Base-by-base conservation (phyloP, 2,797 vertebrate species). In the Ispidina lecontei region DNA sequence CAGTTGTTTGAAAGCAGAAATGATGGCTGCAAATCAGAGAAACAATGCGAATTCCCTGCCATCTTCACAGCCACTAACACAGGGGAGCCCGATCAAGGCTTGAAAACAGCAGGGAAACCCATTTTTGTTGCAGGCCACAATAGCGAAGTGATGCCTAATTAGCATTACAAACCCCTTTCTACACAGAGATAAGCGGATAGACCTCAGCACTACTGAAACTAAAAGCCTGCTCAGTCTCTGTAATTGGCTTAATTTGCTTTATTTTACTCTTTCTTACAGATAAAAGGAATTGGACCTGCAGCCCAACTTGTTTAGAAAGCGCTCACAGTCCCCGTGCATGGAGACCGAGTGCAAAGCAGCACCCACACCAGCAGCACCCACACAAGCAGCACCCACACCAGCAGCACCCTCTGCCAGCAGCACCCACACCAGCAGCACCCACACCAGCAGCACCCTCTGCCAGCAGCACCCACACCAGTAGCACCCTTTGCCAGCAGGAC, bases 291-390 rank as follows among this genome's bases (percentile, higher is more conserved):
- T 1, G 39, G 39, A 33, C 18, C 64, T 11, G 31, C 68, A 44
- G 43, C 12, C 54, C 26, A 7, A n/a, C 52, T 22, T 15, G 58
- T 20, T 55, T 15, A 22, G 37, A 13, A 21, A 25, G 51, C 21
- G 6, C 39, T 12, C 43, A 0, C 2, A 6, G 28, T 59, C 46
- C 47, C 22, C 29, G 6, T 1, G 11, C 33, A 22, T 4, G 10
- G 31, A 35, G 23, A 59, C 56, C 4, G 15, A 18, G 23, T 54
- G 52, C 52, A 7, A n/a, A 64, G 29, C 41, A 64, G 41, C 29
- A 23, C 43, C 41, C 22, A 8, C 15, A 9, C 41, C 29, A 64
- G 21, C 29, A 23, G 60, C 25, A 59, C 33, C 56, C 23, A 14
- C 14, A 12, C 52, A 31, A 33, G 8, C 26, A 62, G 37, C 13